Evolutionary conservation across 2,888 invertebrate species (phyloP), one percentile per base, ranked within the genome.

Genomic region (Drosophila aldrichi): DNA sequence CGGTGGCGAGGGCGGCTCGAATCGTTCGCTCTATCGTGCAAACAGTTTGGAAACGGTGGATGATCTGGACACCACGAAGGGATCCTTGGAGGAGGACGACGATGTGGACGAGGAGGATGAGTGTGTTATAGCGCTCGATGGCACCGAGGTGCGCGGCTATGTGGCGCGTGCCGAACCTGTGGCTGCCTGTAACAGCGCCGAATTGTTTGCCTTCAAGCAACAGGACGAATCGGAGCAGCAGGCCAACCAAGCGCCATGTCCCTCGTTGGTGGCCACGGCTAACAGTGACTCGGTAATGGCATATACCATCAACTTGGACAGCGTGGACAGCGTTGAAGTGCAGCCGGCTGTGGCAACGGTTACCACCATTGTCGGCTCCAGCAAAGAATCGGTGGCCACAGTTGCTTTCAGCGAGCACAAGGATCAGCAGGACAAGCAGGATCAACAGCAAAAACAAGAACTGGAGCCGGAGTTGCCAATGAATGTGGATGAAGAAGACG

Each of bases 11-110:
- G 78, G 70, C 8, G 79, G 70, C 10, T 62, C 70, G 0, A 69
- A 66, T 12, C 65, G 72, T n/a, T 66, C 74, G 2, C 36, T 85
- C 9, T 85, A 80, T 32, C 80, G 81, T 3, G 83, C 80, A 18
- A 87, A 87, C n/a, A 86, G 85, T 41, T 52, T 87, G 18, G 85
- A 86, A 25, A 86, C 87, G 0, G 76, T 78, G 0, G 83, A 85
- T 38, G 87, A 86, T 16, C 54, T 78, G 25, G 85, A 86, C 56
- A 87, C 85, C 38, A 87, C 85, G 0, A 87, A 86, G 56, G 85
- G 80, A 0, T 85, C 87, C 0, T n/a, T 83, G 8, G 87, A 79
- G 32, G 80, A 82, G 16, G 81, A 81, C 2, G 70, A 79, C 5
- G 69, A 77, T 8, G 71, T 58, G 9, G 70, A 80, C 16, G 74